Base-by-base conservation (phyloP, 2,113 vertebrate genomes). In the Zingel zingel region DNA sequence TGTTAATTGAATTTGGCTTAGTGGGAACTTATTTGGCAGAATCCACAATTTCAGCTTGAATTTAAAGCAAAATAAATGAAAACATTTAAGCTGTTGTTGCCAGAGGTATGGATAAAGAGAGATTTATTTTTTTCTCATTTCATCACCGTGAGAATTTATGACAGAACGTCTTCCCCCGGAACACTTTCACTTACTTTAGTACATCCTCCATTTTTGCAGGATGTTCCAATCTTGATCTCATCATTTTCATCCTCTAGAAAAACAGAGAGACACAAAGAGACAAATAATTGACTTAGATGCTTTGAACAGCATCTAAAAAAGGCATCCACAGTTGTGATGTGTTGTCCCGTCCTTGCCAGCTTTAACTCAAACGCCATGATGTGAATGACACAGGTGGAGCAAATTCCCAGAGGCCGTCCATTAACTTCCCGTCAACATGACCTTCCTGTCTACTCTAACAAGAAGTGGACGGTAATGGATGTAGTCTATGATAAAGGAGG, bases 171-270 rank as follows among this genome's bases (percentile, higher is more conserved):
- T 79, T 5, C 3, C 3, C 16, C 16, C 51, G 1, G 14, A 6
- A 57, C 25, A 81, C 12, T 39, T 77, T 53, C 68, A 81, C 92
- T 36, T 96, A 98, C 98, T 96, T 97, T 98, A 45, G 94, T 95
- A 88, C 97, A 99, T 30, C 97, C 98, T 92, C 95, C 95, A 84
- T 99, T 99, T 95, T 98, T 98, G 96, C 98, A 99, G 8, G 94
- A 84, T 0, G 97, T 99, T 78, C 98, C 98, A 75, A 97, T 93
- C 93, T 97, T 99, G 93, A 98, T 95, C 93, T 98, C 97, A 86
- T 97, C 96, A 58, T 91, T 85, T 18, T 98, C 96, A 71, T 98
- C 97, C 82, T 98, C 98, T 98, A 83, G 62, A 95, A 83, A 64
- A 51, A 73, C 12, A 62, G 14, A 75, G 43, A 85, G 3, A 73